Evolutionary conservation across 2,113 vertebrate species (phyloP).

Genomic region (Pelecanoides urinatrix): DNA sequence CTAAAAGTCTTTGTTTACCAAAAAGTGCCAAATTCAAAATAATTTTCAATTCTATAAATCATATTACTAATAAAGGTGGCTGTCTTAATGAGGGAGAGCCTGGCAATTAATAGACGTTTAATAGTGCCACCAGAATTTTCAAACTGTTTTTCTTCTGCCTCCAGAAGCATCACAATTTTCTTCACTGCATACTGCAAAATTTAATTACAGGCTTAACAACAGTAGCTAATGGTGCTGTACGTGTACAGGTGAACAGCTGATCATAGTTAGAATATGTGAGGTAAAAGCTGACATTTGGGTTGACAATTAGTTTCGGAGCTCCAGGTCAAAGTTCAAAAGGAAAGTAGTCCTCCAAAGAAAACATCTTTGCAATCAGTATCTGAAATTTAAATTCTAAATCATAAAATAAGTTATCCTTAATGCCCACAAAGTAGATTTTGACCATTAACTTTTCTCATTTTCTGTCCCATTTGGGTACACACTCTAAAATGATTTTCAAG

Average conservation of each 20-base stretch:
- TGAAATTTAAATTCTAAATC: not conserved
- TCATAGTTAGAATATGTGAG: not conserved
- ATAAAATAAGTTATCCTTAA: not conserved
- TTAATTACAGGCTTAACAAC: not conserved
- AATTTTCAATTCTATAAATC: not conserved
- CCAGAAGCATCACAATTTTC: not conserved
- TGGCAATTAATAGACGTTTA: not conserved
- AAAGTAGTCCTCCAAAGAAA: not conserved
- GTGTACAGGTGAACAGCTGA: not conserved
- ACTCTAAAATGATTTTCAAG: conserved; percentile 11
- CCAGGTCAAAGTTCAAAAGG: not conserved
- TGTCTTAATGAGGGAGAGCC: not conserved
- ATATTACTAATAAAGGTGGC: not conserved
- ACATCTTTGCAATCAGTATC: not conserved
- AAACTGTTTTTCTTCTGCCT: not conserved
- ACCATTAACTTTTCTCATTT: conserved; percentile 29
- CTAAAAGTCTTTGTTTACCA: not conserved
- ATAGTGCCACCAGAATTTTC: not conserved
- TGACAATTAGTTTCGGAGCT: not conserved
- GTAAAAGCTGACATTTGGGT: not conserved
- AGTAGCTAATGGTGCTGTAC: not conserved
- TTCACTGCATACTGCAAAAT: not conserved
- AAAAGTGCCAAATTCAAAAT: not conserved
- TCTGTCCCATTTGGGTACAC: conserved; percentile 9
- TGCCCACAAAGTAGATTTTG: conserved; percentile 10